Percentiles rank a stretch among this genome's conserved stretches.
These are phyloP conservation scores for Zygothrica quintamaculata DNA, from an alignment of 2,888 invertebrate species.

Conservation along the genomic window DNA sequence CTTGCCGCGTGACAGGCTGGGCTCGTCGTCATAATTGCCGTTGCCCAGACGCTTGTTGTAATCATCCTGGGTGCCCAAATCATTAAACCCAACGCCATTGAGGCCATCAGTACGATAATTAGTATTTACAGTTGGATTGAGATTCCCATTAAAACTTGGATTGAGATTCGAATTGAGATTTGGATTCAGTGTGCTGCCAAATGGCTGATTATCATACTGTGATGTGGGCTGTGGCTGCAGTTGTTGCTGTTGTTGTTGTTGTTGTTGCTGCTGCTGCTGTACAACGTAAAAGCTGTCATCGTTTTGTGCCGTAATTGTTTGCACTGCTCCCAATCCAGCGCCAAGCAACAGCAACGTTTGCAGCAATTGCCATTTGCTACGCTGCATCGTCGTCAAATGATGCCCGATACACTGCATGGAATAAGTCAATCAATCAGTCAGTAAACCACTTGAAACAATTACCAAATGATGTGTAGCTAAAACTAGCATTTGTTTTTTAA, in stretches of 20 bases:
- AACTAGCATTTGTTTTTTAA: conserved; percentile 26
- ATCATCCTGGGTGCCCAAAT: conserved; percentile 66
- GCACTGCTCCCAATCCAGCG: conserved; percentile 31
- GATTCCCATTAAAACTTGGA: conserved; percentile 23
- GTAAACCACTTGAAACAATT: conserved; percentile 42
- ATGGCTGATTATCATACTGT: conserved; percentile 49
- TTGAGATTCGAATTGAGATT: conserved; percentile 39
- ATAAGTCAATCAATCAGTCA: conserved; percentile 56
- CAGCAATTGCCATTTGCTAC: conserved; percentile 62
- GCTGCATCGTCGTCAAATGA: conserved; percentile 49
- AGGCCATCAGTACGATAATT: conserved; percentile 61
- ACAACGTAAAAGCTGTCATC: conserved; percentile 60
- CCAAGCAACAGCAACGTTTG: conserved; percentile 59
- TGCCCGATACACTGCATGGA: conserved; percentile 29
- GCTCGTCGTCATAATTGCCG: conserved; percentile 63
- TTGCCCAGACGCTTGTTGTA: conserved; percentile 55
- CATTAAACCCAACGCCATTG: conserved; percentile 59
- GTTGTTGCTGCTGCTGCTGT: conserved; percentile 52
- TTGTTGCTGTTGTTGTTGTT: conserved; percentile 43
- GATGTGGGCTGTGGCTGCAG: conserved; percentile 38
- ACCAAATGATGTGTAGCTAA: conserved; percentile 22
- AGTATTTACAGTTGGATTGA: conserved; percentile 22
- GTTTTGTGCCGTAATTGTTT: conserved; percentile 50
- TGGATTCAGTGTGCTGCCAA: conserved; percentile 40
- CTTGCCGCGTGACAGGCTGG: conserved; percentile 73